A percentile compares a stretch with the other conserved stretches of the same genome.
phyloP scores from a whole-genome alignment of 2,113 vertebrate genomes.

The Phoxinus phoxinus region DNA sequence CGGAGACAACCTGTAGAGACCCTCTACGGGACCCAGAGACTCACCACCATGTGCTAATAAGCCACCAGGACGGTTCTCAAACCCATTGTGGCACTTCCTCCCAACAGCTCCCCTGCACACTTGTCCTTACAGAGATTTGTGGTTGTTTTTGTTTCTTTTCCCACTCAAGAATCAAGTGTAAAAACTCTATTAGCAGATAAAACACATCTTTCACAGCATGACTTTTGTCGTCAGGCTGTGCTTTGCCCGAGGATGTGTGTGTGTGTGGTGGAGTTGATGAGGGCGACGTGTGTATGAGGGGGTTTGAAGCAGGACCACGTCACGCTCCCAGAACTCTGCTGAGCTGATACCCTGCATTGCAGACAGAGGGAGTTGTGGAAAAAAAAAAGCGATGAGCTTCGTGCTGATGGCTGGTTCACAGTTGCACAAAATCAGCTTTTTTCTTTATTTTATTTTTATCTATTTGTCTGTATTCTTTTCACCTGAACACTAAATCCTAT shows the following conservation, averaged over 20 bases:
- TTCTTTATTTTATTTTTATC: slow-evolving; percentile 13
- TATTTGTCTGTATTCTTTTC: slow-evolving; percentile 26
- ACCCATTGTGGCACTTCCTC: slow-evolving; percentile 25
- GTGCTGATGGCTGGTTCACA: slow-evolving; percentile 52
- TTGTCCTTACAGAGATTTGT: slow-evolving; percentile 11
- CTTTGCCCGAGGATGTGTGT: slow-evolving; percentile 53
- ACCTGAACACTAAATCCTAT: slow-evolving; percentile 43
- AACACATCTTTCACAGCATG: neutral
- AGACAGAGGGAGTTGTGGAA: slow-evolving; percentile 57
- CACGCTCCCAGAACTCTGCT: neutral
- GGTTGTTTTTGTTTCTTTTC: neutral
- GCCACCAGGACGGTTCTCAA: slow-evolving; percentile 16
- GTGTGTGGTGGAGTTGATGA: slow-evolving; percentile 52
- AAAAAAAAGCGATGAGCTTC: slow-evolving; percentile 45
- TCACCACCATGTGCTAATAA: slow-evolving; percentile 32
- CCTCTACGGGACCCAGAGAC: slow-evolving; percentile 32
- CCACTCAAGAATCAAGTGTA: neutral
- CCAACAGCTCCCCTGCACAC: slow-evolving; percentile 41
- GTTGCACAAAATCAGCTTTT: slow-evolving; percentile 49
- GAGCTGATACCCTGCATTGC: neutral
- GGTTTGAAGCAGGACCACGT: slow-evolving; percentile 19
- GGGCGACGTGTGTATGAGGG: slow-evolving; percentile 44
- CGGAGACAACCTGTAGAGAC: slow-evolving; percentile 78
- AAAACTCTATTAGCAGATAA: neutral
- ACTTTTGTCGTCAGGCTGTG: slow-evolving; percentile 38